Conservation (phyloP, 2,113 vertebrate species). For the Electrona antarctica region DNA sequence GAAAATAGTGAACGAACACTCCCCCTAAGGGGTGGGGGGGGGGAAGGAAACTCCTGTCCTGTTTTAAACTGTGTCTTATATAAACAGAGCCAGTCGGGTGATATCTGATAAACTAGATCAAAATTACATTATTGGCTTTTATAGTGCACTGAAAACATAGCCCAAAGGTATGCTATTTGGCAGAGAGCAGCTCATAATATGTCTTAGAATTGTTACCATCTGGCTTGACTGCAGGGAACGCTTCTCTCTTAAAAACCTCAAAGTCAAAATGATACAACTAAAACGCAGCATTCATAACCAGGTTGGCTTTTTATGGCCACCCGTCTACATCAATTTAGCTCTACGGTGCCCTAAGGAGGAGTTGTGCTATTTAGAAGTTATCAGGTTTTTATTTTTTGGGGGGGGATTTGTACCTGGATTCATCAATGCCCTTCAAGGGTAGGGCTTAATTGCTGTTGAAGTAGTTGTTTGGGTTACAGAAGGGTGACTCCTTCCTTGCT, state of each 20-base stretch:
- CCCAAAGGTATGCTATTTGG: slow-evolving; percentile 83
- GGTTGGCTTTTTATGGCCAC: slow-evolving; percentile 73
- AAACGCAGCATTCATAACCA: slow-evolving; percentile 78
- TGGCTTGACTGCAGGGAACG: slow-evolving; percentile 79
- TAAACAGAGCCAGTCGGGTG: slow-evolving; percentile 68
- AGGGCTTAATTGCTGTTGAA: not conserved
- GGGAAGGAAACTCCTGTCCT: slow-evolving; percentile 48
- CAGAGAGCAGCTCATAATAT: slow-evolving; percentile 79
- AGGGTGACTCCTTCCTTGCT: too few species aligned
- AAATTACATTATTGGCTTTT: slow-evolving; percentile 85
- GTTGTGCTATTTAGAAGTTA: slow-evolving; percentile 46
- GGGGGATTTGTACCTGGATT: slow-evolving; percentile 20
- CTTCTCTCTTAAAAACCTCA: slow-evolving; percentile 83
- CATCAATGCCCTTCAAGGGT: slow-evolving; percentile 5
- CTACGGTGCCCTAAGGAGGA: slow-evolving; percentile 59
- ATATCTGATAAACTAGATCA: slow-evolving; percentile 84
- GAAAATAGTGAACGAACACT: slow-evolving; percentile 47
- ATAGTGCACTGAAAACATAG: slow-evolving; percentile 82
- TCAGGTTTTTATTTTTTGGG: slow-evolving; percentile 24
- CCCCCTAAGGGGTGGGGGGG: slow-evolving; percentile 45
- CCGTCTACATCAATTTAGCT: slow-evolving; percentile 72
- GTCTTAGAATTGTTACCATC: slow-evolving; percentile 84
- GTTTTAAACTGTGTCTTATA: slow-evolving; percentile 70
- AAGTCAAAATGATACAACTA: slow-evolving; percentile 82
- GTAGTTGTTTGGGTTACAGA: too few species aligned